phyloP scores from a whole-genome alignment of 2,888 invertebrate genomes.

The Serripes groenlandicus region DNA sequence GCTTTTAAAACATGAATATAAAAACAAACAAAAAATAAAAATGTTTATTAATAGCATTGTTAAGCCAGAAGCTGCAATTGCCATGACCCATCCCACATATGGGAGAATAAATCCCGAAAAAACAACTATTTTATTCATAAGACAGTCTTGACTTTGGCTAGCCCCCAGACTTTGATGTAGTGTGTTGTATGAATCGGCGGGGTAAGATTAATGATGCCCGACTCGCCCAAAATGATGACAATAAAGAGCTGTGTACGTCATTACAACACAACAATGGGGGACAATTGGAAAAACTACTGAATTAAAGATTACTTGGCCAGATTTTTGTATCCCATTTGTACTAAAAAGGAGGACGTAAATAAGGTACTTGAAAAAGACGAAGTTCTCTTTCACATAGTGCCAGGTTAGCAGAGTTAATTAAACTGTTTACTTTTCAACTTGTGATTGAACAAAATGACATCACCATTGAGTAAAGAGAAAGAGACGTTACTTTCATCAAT shows the following conservation, averaged over 20 bases:
- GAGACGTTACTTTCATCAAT: no score
- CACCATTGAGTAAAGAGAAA: no score
- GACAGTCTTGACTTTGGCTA: constrained; percentile 4
- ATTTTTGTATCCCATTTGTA: no score
- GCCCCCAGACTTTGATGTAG: constrained; percentile 11
- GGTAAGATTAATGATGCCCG: constrained; percentile 4
- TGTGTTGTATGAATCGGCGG: background rate
- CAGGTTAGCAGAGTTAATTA: constrained; percentile 9
- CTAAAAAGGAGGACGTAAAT: background rate
- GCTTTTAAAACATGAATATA: no score
- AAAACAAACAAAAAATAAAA: no score
- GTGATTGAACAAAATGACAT: no score
- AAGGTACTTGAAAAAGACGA: background rate
- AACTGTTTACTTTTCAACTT: no score
- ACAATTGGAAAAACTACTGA: background rate
- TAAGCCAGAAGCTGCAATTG: background rate
- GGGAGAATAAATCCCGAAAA: background rate
- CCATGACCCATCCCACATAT: background rate
- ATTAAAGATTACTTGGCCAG: constrained; percentile 10
- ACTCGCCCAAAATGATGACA: constrained; percentile 3
- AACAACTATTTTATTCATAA: background rate
- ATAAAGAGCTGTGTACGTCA: constrained; percentile 7
- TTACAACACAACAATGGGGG: constrained; percentile 15
- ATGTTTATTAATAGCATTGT: no score
- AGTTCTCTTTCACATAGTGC: background rate